phyloP scores from a whole-genome alignment of 2,113 vertebrate species.

The Platysternon megacephalum region DNA sequence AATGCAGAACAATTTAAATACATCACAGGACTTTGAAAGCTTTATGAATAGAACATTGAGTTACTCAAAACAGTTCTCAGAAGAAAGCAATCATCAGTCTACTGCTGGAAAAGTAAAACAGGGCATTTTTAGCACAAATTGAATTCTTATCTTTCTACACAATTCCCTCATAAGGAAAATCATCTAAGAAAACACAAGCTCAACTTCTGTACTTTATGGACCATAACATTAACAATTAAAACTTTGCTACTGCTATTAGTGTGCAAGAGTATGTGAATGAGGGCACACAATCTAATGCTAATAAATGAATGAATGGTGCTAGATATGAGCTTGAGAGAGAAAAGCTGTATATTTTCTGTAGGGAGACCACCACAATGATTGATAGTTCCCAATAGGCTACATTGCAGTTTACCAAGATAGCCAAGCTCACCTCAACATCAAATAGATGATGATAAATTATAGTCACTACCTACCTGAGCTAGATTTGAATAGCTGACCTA shows the following conservation, averaged over 20 bases:
- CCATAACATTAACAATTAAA: not conserved
- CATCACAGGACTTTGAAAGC: not conserved
- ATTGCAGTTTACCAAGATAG: not conserved
- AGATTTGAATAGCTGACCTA: not conserved
- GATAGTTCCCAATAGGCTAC: accelerated
- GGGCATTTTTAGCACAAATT: not conserved
- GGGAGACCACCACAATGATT: not conserved
- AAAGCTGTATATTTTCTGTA: not conserved
- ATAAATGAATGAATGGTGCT: too few relatives aligned
- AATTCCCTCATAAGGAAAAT: not conserved
- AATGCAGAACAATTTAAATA: not conserved
- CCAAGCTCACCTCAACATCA: not conserved
- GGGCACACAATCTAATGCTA: not conserved
- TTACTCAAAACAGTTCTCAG: not conserved
- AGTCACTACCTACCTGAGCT: not conserved
- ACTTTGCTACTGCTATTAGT: not conserved
- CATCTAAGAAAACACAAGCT: not conserved
- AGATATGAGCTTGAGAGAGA: not conserved
- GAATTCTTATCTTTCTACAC: not conserved
- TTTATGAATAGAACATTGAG: not conserved
- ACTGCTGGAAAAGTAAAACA: not conserved
- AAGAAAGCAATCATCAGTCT: not conserved
- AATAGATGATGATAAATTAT: not conserved
- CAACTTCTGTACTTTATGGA: not conserved
- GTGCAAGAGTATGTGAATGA: not conserved